Percentiles rank a stretch among this genome's conserved stretches.
Evolutionary conservation across 2,888 invertebrate genomes (phyloP).

Genomic region (Aspidapion aeneum): DNA sequence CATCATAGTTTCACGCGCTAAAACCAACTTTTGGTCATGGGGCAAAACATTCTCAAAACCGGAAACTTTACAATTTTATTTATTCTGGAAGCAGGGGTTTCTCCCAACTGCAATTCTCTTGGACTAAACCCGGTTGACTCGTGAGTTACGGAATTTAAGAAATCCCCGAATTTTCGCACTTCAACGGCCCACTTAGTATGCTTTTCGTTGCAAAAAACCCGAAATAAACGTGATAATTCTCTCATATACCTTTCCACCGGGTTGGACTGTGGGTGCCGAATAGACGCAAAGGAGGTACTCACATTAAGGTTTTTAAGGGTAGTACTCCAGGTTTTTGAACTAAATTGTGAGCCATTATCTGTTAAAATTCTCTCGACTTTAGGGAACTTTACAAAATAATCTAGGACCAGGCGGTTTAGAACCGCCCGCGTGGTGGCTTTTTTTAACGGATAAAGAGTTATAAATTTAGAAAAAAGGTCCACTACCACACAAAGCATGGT

Average conservation of each 20-base stretch:
- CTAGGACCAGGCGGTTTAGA: neutral
- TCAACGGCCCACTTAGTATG: neutral
- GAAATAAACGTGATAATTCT: too few species aligned
- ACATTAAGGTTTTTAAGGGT: neutral
- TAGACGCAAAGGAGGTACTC: neutral
- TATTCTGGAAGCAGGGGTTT: neutral
- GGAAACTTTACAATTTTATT: neutral
- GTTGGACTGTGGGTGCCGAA: neutral
- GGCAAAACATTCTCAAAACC: too few species aligned
- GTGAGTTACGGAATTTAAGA: neutral
- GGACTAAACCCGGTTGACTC: neutral
- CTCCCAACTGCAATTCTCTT: neutral
- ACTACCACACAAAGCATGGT: neutral
- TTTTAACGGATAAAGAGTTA: neutral
- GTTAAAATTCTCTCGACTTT: neutral
- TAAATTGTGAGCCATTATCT: neutral
- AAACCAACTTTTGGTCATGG: neutral
- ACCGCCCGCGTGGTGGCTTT: neutral
- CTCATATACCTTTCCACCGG: neutral
- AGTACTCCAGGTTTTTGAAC: neutral
- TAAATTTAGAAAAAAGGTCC: slow-evolving; percentile 1
- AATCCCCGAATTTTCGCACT: neutral
- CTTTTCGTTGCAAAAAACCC: too few species aligned
- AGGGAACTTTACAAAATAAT: neutral
- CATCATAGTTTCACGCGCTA: neutral